A percentile compares a stretch with the other conserved stretches of the same genome.
Conservation (phyloP, 2,888 invertebrate genomes). For the Thera obeliscata region DNA sequence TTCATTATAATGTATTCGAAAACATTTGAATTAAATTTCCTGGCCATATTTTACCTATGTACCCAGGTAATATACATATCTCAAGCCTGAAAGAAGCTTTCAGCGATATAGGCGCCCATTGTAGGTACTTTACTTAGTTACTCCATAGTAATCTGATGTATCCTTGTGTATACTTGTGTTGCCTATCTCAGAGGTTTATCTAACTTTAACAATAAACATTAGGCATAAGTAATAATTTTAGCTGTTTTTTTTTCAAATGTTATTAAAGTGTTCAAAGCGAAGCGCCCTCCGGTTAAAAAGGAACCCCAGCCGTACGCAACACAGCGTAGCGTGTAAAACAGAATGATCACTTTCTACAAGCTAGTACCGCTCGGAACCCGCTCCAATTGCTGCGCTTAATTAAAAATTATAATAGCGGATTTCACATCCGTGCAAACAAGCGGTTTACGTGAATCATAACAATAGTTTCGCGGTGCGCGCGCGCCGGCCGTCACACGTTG, state of each 20-base stretch:
- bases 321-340: slow-evolving; percentile 50
- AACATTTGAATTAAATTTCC: no score
- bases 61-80: no score
- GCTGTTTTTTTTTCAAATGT: slow-evolving; percentile 4
- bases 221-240: neutral
- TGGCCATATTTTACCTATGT: no score
- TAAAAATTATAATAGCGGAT: slow-evolving; percentile 83
- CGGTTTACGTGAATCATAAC: slow-evolving; percentile 79
- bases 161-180: no score
- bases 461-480: slow-evolving; percentile 51
- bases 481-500: slow-evolving; percentile 62
- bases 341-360: slow-evolving; percentile 74
- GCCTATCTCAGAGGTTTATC: no score
- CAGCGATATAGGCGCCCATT: no score
- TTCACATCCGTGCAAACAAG: slow-evolving; percentile 81
- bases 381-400: slow-evolving; percentile 80
- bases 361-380: slow-evolving; percentile 72
- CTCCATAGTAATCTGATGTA: no score
- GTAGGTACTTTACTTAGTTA: no score
- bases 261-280: neutral
- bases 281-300: slow-evolving; percentile 11
- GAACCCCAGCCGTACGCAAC: slow-evolving; percentile 37
- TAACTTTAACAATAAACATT: neutral
- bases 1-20: no score
- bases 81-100: no score